A percentile compares a stretch with the other conserved stretches of the same genome.
Evolutionary conservation across 1,140 invertebrate genomes (phyloP).

Genomic region (Nymphalis io): DNA sequence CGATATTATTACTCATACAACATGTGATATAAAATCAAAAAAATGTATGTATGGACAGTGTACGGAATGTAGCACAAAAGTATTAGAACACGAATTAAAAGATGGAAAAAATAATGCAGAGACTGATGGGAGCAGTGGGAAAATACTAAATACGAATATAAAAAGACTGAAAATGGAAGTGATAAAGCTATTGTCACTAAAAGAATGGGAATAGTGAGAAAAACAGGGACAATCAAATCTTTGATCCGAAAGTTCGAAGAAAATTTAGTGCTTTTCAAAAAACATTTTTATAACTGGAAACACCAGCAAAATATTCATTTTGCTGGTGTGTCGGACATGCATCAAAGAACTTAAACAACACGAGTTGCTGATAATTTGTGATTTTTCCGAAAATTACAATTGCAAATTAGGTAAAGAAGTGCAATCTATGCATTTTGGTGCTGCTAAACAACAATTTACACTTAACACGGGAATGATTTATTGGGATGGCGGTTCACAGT

Average conservation of each 20-base stretch:
- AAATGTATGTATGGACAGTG: too few relatives aligned
- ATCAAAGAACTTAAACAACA: background rate
- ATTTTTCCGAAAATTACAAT: background rate
- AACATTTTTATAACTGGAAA: background rate
- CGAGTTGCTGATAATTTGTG: background rate
- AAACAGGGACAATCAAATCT: background rate
- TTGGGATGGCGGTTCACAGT: background rate
- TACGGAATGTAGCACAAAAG: too few relatives aligned
- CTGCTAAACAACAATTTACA: background rate
- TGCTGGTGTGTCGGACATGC: background rate
- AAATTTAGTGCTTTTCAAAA: background rate
- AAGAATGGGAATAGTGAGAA: background rate
- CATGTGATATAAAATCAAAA: too few relatives aligned
- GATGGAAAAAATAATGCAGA: too few relatives aligned
- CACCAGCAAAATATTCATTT: background rate
- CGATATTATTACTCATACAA: too few relatives aligned
- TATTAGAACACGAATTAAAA: too few relatives aligned
- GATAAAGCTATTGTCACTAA: background rate
- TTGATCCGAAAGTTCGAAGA: background rate
- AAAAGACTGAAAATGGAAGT: background rate
- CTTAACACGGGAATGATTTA: background rate
- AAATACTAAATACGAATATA: too few relatives aligned
- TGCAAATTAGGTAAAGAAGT: background rate
- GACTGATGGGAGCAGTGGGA: too few relatives aligned
- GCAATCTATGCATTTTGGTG: background rate